Evolutionary conservation across 2,797 vertebrate genomes (phyloP).

Genomic region (Megaceryle alcyon): DNA sequence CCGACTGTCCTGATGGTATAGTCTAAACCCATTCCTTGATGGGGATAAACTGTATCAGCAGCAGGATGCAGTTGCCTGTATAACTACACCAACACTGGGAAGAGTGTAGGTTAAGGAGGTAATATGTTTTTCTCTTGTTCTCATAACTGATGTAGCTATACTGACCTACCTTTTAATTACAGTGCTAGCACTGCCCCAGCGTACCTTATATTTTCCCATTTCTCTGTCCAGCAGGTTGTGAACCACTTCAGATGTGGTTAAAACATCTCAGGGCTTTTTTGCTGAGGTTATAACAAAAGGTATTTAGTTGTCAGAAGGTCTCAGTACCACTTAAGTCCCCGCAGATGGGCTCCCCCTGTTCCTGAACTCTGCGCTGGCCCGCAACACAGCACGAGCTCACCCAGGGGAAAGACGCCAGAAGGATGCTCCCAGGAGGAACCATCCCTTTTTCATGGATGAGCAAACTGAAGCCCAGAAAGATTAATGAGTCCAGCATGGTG

Average conservation of each 20-base stretch:
- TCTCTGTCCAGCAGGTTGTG: not conserved
- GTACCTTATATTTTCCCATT: not conserved
- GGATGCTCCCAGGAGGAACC: not conserved
- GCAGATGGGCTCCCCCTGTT: rapidly evolving
- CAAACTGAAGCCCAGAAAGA: not conserved
- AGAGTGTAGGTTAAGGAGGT: not conserved
- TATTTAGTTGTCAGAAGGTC: not conserved
- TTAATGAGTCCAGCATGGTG: rapidly evolving
- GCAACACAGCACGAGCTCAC: rapidly evolving
- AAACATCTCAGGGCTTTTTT: not conserved
- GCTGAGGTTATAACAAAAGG: not conserved
- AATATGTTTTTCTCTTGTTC: not conserved
- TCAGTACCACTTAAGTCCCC: not conserved
- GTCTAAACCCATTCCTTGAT: not conserved
- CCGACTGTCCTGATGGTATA: not conserved
- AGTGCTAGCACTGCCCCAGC: not conserved
- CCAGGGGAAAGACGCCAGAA: not conserved
- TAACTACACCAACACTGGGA: not conserved
- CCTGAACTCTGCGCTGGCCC: not conserved
- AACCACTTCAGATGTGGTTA: not conserved
- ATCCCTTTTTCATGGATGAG: not conserved
- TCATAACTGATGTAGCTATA: not conserved
- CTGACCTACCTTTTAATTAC: not conserved
- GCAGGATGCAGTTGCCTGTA: not conserved
- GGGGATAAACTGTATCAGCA: not conserved